A percentile compares a stretch with the other conserved stretches of the same genome.
Conservation (phyloP, 1,140 invertebrate species). For the fruit fly (Drosophila melanogaster) region Release_6_plus_ISO1_MT NT_033779.5:14534001-14534500, state of each 20-base stretch:
- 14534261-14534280: slow-evolving; percentile 16
- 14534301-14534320: slow-evolving; percentile 71
- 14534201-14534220: slow-evolving; percentile 81
- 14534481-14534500: slow-evolving; percentile 83
- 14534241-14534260: slow-evolving; percentile 78
- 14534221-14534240: slow-evolving; percentile 74
- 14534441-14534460: slow-evolving; percentile 83
- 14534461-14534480: slow-evolving; percentile 83
- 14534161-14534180: slow-evolving; percentile 69
- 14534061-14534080: slow-evolving; percentile 33
- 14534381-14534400: slow-evolving; percentile 1
- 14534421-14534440: slow-evolving; percentile 62
- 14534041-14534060: slow-evolving; percentile 74
- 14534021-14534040: slow-evolving; percentile 74
- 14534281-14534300: slow-evolving; percentile 12
- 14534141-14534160: slow-evolving; percentile 48
- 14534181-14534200: slow-evolving; percentile 79
- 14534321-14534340: slow-evolving; percentile 68
- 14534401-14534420: slow-evolving; percentile 4
- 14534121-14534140: slow-evolving; percentile 37
- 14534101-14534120: slow-evolving; percentile 11
- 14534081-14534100: slow-evolving; percentile 13
- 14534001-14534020: slow-evolving; percentile 61
- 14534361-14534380: slow-evolving; percentile 42
- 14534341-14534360: slow-evolving; percentile 80